These are phyloP conservation scores for Alloscopus bannaensis DNA, from an alignment of 2,888 invertebrate species.

Conservation along the genomic window DNA sequence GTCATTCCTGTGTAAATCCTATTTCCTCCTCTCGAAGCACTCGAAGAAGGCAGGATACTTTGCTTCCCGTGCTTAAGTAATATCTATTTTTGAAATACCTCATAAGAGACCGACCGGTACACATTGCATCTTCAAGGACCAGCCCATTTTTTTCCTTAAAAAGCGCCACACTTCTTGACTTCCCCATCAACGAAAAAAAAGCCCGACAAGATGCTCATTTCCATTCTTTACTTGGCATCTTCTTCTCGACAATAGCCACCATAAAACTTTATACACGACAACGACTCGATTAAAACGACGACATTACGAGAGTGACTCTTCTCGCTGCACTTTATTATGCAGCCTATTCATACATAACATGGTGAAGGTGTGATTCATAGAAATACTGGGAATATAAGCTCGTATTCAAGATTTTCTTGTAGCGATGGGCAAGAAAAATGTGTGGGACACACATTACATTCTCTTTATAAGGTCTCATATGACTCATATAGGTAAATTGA, in stretches of 20 bases:
- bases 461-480: conserved; percentile 34
- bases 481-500: conserved; percentile 19
- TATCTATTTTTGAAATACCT: conserved; percentile 12
- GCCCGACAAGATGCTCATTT: not conserved
- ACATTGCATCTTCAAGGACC: not conserved
- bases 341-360: not conserved
- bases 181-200: not conserved
- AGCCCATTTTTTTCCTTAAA: conserved; percentile 10
- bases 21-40: too few species aligned
- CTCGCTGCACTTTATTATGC: too few species aligned
- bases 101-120: not conserved
- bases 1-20: too few species aligned
- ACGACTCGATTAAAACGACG: not conserved
- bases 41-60: too few species aligned
- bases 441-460: too few species aligned
- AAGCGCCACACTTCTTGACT: not conserved
- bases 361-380: conserved; percentile 8
- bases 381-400: not conserved
- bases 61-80: too few species aligned
- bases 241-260: not conserved
- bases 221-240: not conserved
- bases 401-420: not conserved
- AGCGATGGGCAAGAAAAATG: too few species aligned
- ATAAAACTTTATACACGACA: not conserved
- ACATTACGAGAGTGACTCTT: not conserved